Conservation (phyloP, 2,797 vertebrate genomes). For the Miichthys miiuy region DNA sequence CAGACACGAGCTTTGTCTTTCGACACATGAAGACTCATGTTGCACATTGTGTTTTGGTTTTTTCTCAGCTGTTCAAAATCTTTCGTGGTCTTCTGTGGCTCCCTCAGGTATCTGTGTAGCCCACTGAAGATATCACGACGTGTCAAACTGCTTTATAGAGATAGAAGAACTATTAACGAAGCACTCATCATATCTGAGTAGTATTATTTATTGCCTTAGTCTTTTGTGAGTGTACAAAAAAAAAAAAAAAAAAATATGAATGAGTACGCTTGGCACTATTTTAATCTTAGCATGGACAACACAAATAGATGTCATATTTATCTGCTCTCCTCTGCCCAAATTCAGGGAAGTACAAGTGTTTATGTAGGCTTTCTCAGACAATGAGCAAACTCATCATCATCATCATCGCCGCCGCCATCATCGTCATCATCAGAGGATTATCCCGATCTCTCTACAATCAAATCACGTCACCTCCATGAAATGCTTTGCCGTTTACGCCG, state of each 20-base stretch:
- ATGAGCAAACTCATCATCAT: slow-evolving; percentile 18
- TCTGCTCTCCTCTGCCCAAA: slow-evolving; percentile 33
- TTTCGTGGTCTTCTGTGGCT: slow-evolving; percentile 52
- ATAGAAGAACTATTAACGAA: slow-evolving; percentile 38
- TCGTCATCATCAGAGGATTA: neutral
- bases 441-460: slow-evolving; percentile 6
- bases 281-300: slow-evolving; percentile 54
- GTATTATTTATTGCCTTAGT: slow-evolving; percentile 73
- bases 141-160: slow-evolving; percentile 37
- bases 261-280: slow-evolving; percentile 55
- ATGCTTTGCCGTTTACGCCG: neutral
- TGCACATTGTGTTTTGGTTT: slow-evolving; percentile 58
- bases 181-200: slow-evolving; percentile 49
- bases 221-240: slow-evolving; percentile 51
- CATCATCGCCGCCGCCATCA: neutral
- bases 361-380: slow-evolving; percentile 29
- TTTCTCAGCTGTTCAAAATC: slow-evolving; percentile 27
- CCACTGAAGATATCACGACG: slow-evolving; percentile 26
- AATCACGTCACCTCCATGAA: neutral
- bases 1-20: slow-evolving; percentile 23
- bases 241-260: slow-evolving; percentile 40
- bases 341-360: slow-evolving; percentile 52
- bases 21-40: slow-evolving; percentile 27
- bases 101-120: slow-evolving; percentile 68
- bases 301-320: slow-evolving; percentile 50